These are phyloP conservation scores for Sabellastarte sp. DNA, from an alignment of 2,888 invertebrate genomes.

Conservation along the genomic window DNA sequence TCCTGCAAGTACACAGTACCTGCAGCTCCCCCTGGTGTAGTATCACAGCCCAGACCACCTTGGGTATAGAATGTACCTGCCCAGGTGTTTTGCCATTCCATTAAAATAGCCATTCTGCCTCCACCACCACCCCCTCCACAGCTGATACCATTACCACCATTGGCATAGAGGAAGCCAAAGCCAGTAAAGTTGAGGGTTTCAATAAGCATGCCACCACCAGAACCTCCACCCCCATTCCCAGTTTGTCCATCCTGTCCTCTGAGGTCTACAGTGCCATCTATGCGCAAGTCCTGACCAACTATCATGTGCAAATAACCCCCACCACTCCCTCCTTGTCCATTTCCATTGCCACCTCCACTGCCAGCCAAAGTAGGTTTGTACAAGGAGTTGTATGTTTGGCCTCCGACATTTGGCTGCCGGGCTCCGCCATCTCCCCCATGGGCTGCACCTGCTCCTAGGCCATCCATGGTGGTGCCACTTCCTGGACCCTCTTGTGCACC, in stretches of 20 bases:
- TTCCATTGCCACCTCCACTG: constrained; percentile 43
- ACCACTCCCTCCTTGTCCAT: constrained; percentile 39
- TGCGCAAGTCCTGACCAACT: constrained; percentile 33
- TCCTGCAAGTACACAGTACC: constrained; percentile 43
- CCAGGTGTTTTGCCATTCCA: constrained; percentile 26
- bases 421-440: constrained; percentile 47
- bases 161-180: constrained; percentile 37
- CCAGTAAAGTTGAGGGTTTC: constrained; percentile 41
- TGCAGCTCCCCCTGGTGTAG: constrained; percentile 39
- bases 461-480: constrained; percentile 17
- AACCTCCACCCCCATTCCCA: constrained; percentile 34
- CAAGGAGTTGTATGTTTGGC: constrained; percentile 36
- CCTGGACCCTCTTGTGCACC: constrained; percentile 31
- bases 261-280: constrained; percentile 38
- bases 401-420: constrained; percentile 11
- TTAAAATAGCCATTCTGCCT: neutral
- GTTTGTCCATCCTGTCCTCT: constrained; percentile 33
- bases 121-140: constrained; percentile 42
- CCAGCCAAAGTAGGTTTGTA: constrained; percentile 33
- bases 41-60: constrained; percentile 35
- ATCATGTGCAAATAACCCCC: constrained; percentile 40
- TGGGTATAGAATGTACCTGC: constrained; percentile 33
- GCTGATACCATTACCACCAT: constrained; percentile 34
- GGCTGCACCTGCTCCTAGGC: constrained; percentile 35
- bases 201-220: constrained; percentile 40